Evolutionary conservation across 2,113 vertebrate species (phyloP).

Genomic region (Ramphastos sulfuratus): DNA sequence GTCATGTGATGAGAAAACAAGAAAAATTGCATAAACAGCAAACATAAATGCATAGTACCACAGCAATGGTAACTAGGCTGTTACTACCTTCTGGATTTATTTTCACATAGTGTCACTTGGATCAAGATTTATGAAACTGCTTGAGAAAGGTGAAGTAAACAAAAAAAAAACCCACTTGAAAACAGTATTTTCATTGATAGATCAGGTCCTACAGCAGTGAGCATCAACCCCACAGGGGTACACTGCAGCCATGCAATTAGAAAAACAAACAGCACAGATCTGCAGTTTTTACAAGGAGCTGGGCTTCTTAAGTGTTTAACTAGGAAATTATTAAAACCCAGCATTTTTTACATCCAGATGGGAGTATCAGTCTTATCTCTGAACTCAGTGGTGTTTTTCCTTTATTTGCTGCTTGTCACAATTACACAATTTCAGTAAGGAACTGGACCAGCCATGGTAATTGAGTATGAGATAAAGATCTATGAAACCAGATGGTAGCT

Average conservation of each 20-base stretch:
- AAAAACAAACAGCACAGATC: background rate
- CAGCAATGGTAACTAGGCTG: background rate
- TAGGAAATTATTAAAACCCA: background rate
- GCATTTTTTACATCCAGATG: background rate
- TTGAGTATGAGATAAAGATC: slow-evolving; percentile 44
- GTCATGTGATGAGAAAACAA: background rate
- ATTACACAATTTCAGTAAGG: background rate
- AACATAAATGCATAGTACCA: background rate
- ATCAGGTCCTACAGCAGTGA: background rate
- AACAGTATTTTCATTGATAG: background rate
- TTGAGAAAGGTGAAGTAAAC: background rate
- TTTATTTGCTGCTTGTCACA: background rate
- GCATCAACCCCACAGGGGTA: background rate
- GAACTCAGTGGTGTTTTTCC: background rate
- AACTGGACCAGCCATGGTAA: slow-evolving; percentile 1
- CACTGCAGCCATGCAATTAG: background rate
- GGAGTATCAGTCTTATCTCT: background rate
- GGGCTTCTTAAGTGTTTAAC: background rate
- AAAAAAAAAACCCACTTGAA: background rate
- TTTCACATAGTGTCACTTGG: background rate
- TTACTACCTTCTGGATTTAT: background rate
- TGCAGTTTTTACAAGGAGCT: background rate
- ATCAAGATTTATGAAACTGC: background rate
- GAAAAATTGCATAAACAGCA: background rate
- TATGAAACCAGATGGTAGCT: slow-evolving; percentile 35